Conservation (phyloP, 2,113 vertebrate species). For the Grus americana region DNA sequence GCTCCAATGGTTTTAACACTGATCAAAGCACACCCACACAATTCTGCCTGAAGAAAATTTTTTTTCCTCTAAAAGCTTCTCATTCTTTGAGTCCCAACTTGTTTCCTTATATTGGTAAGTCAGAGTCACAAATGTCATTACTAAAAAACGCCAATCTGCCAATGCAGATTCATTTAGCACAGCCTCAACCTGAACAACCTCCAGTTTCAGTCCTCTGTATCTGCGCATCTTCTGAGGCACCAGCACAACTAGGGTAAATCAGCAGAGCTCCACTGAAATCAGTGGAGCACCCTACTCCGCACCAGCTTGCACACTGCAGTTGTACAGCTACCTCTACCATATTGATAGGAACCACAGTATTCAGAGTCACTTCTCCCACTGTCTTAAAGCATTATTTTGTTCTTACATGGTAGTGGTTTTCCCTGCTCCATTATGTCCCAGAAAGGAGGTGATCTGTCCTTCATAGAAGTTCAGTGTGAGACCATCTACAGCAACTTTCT, state of each 20-base stretch:
- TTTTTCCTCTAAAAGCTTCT: background rate
- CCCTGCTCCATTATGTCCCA: constrained; percentile 97
- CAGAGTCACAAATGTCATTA: background rate
- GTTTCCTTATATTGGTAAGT: background rate
- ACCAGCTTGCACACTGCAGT: background rate
- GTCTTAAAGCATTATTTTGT: background rate
- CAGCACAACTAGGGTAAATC: background rate
- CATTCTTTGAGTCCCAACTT: background rate
- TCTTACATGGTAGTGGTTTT: constrained; percentile 99
- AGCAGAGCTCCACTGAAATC: background rate
- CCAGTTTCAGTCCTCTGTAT: background rate
- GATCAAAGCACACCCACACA: background rate
- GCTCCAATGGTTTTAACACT: background rate
- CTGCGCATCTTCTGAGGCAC: background rate
- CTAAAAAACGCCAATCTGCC: background rate
- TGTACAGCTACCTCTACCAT: background rate
- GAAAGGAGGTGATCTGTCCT: constrained; percentile 96
- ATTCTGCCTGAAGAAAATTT: background rate
- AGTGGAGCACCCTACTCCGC: background rate
- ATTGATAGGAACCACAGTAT: background rate
- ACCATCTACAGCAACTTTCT: constrained; percentile 93
- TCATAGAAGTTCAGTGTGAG: constrained; percentile 95
- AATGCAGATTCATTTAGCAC: background rate
- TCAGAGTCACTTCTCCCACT: background rate
- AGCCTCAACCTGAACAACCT: background rate